These are phyloP conservation scores for Carollia perspicillata DNA, from an alignment of 2,113 vertebrate genomes.

Conservation along the genomic window DNA sequence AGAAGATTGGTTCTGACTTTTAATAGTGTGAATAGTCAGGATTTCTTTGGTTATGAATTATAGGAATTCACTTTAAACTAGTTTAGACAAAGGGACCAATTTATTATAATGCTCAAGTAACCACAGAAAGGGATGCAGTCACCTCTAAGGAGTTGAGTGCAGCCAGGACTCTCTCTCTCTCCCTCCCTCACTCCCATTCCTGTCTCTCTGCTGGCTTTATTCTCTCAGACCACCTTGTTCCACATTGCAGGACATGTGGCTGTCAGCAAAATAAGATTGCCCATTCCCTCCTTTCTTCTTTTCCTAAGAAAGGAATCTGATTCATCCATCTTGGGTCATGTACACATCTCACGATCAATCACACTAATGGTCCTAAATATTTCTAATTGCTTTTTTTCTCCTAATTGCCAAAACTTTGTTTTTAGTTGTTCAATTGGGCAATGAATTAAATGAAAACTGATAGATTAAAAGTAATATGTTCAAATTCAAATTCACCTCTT, in stretches of 20 bases:
- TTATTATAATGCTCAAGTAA: background rate
- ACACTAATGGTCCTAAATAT: background rate
- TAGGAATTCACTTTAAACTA: background rate
- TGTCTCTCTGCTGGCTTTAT: background rate
- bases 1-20: slow-evolving; percentile 4
- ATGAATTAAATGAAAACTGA: background rate
- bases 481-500: background rate
- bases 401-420: background rate
- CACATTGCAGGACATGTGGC: background rate
- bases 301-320: background rate
- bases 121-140: background rate
- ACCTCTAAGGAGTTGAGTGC: background rate
- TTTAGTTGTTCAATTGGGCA: background rate
- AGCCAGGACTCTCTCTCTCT: background rate
- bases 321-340: background rate
- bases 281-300: background rate
- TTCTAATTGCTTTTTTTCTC: background rate
- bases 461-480: background rate
- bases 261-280: background rate
- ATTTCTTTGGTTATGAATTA: slow-evolving; percentile 26
- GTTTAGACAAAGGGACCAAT: background rate
- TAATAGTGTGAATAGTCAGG: background rate
- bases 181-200: background rate
- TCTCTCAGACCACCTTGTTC: background rate
- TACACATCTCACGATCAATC: background rate